These are phyloP conservation scores for Brachyptera risi DNA, from an alignment of 2,888 invertebrate genomes.

Conservation along the genomic window DNA sequence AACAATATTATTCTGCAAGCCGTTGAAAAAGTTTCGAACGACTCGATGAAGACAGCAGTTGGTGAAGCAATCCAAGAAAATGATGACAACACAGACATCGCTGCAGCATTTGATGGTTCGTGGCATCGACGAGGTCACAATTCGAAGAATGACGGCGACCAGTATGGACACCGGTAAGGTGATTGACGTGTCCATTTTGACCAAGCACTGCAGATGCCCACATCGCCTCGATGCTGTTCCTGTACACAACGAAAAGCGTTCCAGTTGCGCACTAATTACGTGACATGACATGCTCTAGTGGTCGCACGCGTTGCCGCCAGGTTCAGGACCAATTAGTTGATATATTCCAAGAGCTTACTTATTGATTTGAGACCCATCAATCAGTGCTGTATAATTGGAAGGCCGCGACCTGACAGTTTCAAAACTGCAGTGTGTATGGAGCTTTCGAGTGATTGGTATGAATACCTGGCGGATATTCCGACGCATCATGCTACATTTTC, in stretches of 20 bases:
- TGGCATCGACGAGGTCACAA: conserved; percentile 32
- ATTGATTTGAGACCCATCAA: too few relatives aligned
- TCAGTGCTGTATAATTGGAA: too few relatives aligned
- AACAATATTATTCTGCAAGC: neutral
- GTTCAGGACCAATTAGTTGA: neutral
- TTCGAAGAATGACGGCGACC: conserved; percentile 30
- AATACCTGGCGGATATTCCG: too few relatives aligned
- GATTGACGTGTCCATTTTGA: conserved; percentile 28
- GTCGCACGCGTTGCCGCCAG: neutral
- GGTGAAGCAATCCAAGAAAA: neutral
- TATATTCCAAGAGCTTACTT: too few relatives aligned
- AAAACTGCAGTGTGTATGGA: too few relatives aligned
- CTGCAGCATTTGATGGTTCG: conserved; percentile 28
- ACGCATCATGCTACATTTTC: too few relatives aligned
- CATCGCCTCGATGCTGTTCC: neutral
- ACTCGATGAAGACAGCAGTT: neutral
- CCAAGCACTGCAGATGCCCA: conserved; percentile 29
- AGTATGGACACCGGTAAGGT: conserved; percentile 31
- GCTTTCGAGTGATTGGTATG: too few relatives aligned
- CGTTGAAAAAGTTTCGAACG: neutral
- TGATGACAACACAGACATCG: conserved; percentile 12
- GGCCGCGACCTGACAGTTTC: too few relatives aligned
- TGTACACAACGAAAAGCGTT: too few relatives aligned
- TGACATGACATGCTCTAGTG: too few relatives aligned
- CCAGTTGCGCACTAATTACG: too few relatives aligned